Evolutionary conservation across 2,888 invertebrate genomes (phyloP), one percentile per base, ranked within the genome.

Genomic region (Rhyacophila evoluta): DNA sequence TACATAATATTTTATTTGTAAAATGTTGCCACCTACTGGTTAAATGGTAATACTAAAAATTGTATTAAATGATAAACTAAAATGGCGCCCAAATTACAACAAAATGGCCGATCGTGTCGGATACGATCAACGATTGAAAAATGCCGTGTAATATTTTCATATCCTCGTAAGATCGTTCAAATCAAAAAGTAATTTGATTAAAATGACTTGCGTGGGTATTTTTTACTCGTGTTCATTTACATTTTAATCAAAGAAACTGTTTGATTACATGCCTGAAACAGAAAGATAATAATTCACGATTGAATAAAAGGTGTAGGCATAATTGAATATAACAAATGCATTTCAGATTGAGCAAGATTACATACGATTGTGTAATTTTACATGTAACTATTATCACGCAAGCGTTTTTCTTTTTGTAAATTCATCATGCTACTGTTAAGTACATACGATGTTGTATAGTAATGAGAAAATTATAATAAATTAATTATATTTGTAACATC

Each of bases 51-150:
- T 19, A 6, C 5, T n/a, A 19, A 19, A 55, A 55, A 55, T 55
- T 55, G 55, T 55, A 55, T 55, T 55, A 55, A 55, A 55, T 55
- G 55, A 55, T 55, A 55, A 55, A 19, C 55, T 55, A 55, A 55
- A 55, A 55, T 55, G 55, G 55, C 55, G 25, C 25, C 55, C 25
- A 55, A 55, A 55, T 55, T 55, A 55, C 55, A 41, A 67, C 55
- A 67, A 74, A 72, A 72, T 39, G 72, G 71, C 41, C 73, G 73
- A 29, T 39, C 71, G 71, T 38, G 72, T 72, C 38, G 72, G 37
- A 39, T 37, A 73, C 70, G 28, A 70, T 29, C 70, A 12, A n/a
- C 12, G 28, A 33, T 33, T 70, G 36, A 70, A 70, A 38, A 15
- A 38, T 39, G 19, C n/a, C 25, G 73, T 73, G 19, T 15, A 73